Evolutionary conservation across 2,113 vertebrate species (phyloP).

Genomic region (Astatoreochromis straeleni): DNA sequence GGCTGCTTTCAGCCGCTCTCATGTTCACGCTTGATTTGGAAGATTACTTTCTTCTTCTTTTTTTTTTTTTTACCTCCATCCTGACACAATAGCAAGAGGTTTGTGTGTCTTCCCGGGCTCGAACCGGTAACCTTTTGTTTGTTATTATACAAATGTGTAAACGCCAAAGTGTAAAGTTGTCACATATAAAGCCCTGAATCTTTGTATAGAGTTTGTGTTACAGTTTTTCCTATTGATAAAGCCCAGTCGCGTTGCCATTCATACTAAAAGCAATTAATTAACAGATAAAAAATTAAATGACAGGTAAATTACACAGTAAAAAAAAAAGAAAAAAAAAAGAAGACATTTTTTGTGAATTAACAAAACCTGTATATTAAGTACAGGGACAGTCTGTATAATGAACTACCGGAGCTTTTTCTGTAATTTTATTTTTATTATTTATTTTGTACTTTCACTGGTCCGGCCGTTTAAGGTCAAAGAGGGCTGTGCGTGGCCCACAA

Average conservation of each 20-base stretch:
- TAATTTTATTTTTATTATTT: background rate
- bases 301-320: background rate
- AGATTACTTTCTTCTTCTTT: background rate
- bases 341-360: background rate
- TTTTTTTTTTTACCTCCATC: fast-evolving
- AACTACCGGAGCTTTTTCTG: background rate
- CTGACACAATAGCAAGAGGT: background rate
- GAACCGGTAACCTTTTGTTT: background rate
- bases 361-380: background rate
- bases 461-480: background rate
- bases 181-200: background rate
- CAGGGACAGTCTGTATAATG: background rate
- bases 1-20: background rate
- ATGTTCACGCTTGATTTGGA: background rate
- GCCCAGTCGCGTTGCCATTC: background rate
- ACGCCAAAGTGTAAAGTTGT: background rate
- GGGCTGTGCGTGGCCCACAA: background rate
- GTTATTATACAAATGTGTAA: background rate
- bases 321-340: fast-evolving
- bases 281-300: background rate
- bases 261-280: background rate
- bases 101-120: background rate
- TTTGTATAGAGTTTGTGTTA: background rate
- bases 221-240: background rate
- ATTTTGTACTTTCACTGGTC: background rate